Base-by-base conservation (phyloP, 2,888 invertebrate genomes). In the Dicranocentrus wangi region DNA sequence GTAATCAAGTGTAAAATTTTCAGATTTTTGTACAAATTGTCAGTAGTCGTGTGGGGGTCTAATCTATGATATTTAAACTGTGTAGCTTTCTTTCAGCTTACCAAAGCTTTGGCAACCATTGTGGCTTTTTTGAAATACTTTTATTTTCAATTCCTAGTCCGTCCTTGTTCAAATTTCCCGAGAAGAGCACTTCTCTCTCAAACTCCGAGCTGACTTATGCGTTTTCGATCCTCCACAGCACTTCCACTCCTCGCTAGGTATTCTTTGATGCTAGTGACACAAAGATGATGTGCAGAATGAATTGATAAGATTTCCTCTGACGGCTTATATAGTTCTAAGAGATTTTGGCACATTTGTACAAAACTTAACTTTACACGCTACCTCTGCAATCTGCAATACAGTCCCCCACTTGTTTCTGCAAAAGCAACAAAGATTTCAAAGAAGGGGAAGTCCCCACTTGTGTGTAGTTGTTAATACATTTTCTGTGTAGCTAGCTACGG, bases 91-190 rank as follows among this genome's bases (percentile, higher is more conserved):
- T 70, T 42, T 70, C 58, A 39, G 60, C 83, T 83, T 83, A 83
- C 83, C 83, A 83, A 71, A 65, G 80, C 82, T 82, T 82, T 83
- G 72, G 79, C 69, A 75, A 76, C 83, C 83, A 83, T 83, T 83
- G 65, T 83, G 76, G 55, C 28, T 70, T 68, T 68, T 25, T 63
- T 7, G 51, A 25, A 63, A 63, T 15, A n/a, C 61, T 65, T 70
- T 23, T 68, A 42, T 58, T 60, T 72, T 65, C 78, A 28, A 78
- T 65, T 53, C 28, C 1, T 1, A 2, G 8, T 32, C 28, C 15
- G 66, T 39, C 65, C 72, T 61, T 47, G 42, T 47, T 8, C 51
- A 43, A 77, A 27, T 51, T 77, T 66, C 72, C 63, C 71, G 71
- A 72, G 72, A 79, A 72, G 79, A 66, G 43, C 58, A 68, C 69